These are phyloP conservation scores for Oncopeltus fasciatus DNA, from an alignment of 1,140 invertebrate species.

Conservation along the genomic window DNA sequence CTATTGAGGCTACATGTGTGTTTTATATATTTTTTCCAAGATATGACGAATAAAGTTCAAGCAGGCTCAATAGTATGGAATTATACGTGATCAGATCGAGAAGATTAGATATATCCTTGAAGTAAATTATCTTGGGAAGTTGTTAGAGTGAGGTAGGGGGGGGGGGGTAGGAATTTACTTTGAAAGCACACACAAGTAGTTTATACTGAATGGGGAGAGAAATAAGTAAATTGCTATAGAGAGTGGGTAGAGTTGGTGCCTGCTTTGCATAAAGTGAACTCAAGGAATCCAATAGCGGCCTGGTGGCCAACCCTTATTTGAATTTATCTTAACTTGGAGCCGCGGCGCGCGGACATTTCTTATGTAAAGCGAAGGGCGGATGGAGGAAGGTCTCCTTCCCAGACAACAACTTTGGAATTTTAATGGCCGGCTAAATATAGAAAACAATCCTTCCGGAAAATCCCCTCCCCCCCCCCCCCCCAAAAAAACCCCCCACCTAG, in stretches of 20 bases:
- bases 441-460: not conserved
- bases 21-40: too few relatives aligned
- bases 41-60: too few relatives aligned
- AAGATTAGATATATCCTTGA: too few relatives aligned
- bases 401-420: constrained; percentile 4
- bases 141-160: too few relatives aligned
- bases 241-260: not conserved
- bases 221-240: not conserved
- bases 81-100: too few relatives aligned
- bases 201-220: too few relatives aligned
- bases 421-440: not conserved
- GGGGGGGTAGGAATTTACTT: too few relatives aligned
- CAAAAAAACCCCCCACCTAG: too few relatives aligned
- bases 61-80: too few relatives aligned
- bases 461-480: not conserved
- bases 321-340: not conserved
- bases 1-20: too few relatives aligned
- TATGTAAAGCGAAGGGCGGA: constrained; percentile 2
- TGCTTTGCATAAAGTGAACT: constrained; percentile 1
- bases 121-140: too few relatives aligned
- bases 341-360: not conserved
- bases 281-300: not conserved
- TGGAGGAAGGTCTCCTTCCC: not conserved
- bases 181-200: too few relatives aligned
- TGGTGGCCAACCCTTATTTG: not conserved